Evolutionary conservation across 2,888 invertebrate genomes (phyloP), one percentile per base, ranked within the genome.

Genomic region (Platycnemis pennipes): DNA sequence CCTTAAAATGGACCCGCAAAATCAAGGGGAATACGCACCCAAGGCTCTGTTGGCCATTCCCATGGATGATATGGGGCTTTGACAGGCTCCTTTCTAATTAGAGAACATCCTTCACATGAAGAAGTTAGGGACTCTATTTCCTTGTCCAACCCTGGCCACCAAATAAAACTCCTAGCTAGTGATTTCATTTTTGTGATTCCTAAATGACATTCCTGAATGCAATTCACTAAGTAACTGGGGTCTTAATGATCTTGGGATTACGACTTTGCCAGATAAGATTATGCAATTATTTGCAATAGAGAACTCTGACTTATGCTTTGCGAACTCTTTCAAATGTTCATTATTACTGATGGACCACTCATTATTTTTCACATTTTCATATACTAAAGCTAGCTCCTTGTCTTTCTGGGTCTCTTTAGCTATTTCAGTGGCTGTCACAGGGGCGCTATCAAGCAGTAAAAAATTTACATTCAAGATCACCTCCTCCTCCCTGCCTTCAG

Each of bases 1-100:
- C 22, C 56, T 56, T 19, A 56, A 56, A 56, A 56, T 56, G 56
- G 56, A 22, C 56, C 56, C 11, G 56, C 56, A 56, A 56, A 56
- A 56, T 56, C 56, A 56, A 56, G 56, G 56, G 7, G 56, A 22
- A 22, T 56, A 22, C 19, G 22, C 56, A 56, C 56, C 56, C 56
- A 56, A 56, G 56, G 56, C 56, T 56, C 56, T 56, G 56, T 56
- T 56, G 56, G 56, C 56, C 56, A 56, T n/a, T n/a, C n/a, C n/a
- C n/a, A n/a, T 19, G 56, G 22, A 56, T 56, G 56, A 56, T 56
- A 56, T 56, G 56, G 56, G 13, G 56, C 56, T 56, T 56, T 11
- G 56, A 56, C 19, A 22, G n/a, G n/a, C n/a, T n/a, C 56, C 13
- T 56, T 22, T 56, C 56, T 56, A 22, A 56, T 22, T 22, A 56